Evolutionary conservation across 2,888 invertebrate species (phyloP).

Genomic region (Tetropium fuscum): DNA sequence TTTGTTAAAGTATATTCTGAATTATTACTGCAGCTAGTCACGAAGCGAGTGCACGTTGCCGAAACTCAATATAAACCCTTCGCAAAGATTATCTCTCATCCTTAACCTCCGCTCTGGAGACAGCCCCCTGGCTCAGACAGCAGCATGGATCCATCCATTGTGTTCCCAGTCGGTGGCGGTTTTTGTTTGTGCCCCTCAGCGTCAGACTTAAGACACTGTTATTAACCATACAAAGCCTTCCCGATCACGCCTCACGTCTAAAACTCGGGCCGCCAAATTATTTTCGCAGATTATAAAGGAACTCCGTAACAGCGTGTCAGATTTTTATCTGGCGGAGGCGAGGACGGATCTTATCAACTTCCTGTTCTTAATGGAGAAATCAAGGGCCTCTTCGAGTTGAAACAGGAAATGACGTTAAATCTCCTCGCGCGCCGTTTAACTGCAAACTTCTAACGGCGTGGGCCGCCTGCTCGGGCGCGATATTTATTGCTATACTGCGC

Average conservation of each 20-base stretch:
- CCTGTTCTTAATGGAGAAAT: conserved; percentile 33
- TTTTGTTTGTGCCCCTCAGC: conserved; percentile 35
- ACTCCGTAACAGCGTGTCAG: conserved; percentile 20
- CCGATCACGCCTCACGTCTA: conserved; percentile 10
- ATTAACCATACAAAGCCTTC: conserved; percentile 35
- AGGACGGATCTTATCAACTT: conserved; percentile 33
- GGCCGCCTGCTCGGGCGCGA: conserved; percentile 17
- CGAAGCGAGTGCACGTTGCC: too few relatives aligned
- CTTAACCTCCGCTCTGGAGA: not conserved
- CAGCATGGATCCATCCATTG: conserved; percentile 37
- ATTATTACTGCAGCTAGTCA: too few relatives aligned
- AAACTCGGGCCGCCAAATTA: conserved; percentile 22
- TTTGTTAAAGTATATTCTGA: too few relatives aligned
- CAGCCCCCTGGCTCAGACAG: conserved; percentile 5
- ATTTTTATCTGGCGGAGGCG: conserved; percentile 26
- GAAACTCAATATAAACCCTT: not conserved
- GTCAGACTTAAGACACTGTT: conserved; percentile 37
- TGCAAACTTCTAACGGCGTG: conserved; percentile 27
- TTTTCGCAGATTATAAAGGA: conserved; percentile 31
- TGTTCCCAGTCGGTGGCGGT: conserved; percentile 27
- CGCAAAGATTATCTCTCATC: not conserved
- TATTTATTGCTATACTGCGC: conserved; percentile 15
- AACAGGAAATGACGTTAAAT: conserved; percentile 35
- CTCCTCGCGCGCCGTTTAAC: conserved; percentile 30
- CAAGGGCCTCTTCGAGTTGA: conserved; percentile 20